Percentiles rank a stretch among this genome's conserved stretches.
These are phyloP conservation scores for Acanthosepion pharaonis DNA, from an alignment of 2,888 invertebrate species.

Conservation along the genomic window DNA sequence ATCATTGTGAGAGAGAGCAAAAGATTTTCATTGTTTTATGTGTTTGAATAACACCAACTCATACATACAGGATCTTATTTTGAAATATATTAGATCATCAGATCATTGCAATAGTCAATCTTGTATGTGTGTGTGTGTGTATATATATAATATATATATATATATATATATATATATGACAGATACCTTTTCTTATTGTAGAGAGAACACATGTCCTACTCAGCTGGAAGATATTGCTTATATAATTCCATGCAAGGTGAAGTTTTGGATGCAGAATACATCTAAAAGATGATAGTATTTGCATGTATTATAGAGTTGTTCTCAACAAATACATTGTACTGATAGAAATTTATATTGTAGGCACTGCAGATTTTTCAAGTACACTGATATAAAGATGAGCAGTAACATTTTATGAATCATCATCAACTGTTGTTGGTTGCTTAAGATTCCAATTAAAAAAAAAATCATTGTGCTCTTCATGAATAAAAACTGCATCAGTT, in stretches of 20 bases:
- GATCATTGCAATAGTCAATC: too few species aligned
- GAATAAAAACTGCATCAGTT: not conserved
- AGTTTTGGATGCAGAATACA: not conserved
- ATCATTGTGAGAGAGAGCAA: not conserved
- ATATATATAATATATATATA: too few species aligned
- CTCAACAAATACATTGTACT: not conserved
- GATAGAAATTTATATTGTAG: not conserved
- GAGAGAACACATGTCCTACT: too few species aligned
- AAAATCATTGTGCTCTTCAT: not conserved
- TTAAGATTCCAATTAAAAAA: not conserved
- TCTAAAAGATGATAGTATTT: not conserved
- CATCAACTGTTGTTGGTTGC: not conserved
- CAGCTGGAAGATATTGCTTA: not conserved
- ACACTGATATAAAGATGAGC: not conserved
- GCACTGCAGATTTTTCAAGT: not conserved
- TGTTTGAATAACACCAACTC: not conserved
- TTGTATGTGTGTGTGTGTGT: too few species aligned
- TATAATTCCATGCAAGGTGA: not conserved
- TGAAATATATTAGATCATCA: too few species aligned
- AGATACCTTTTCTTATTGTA: too few species aligned
- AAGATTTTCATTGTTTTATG: not conserved
- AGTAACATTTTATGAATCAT: not conserved
- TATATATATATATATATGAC: too few species aligned
- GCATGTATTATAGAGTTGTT: not conserved
- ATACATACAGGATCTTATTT: not conserved